phyloP scores from a whole-genome alignment of 1,140 invertebrate species.

The Dreissena rostriformis region DNA sequence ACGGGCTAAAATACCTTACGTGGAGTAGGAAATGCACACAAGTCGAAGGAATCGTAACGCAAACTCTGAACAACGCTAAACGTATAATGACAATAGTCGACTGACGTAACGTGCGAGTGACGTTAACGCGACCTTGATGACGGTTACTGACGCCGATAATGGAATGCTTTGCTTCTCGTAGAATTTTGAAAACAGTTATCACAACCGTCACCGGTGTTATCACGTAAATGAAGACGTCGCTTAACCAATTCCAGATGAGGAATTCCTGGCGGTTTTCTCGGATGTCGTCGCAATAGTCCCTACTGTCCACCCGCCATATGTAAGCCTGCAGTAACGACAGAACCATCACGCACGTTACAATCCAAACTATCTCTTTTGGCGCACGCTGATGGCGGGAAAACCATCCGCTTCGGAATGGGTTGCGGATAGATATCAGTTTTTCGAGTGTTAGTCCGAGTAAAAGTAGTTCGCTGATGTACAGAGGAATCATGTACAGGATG shows the following conservation, averaged over 20 bases:
- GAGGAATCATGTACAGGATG: constrained; percentile 65
- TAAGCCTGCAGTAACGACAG: constrained; percentile 67
- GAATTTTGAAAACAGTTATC: constrained; percentile 70
- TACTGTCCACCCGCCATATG: constrained; percentile 67
- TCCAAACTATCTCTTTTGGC: constrained; percentile 65
- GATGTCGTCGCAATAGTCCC: constrained; percentile 51
- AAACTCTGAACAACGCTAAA: constrained; percentile 73
- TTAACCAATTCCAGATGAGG: constrained; percentile 60
- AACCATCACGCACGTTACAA: constrained; percentile 57
- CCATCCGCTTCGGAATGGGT: constrained; percentile 87
- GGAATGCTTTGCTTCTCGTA: constrained; percentile 60
- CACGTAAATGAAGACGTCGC: constrained; percentile 62
- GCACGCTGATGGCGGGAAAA: constrained; percentile 62
- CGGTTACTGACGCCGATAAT: constrained; percentile 21
- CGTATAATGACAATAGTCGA: constrained; percentile 65
- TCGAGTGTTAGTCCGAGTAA: constrained; percentile 93
- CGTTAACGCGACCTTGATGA: constrained; percentile 18
- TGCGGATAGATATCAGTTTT: constrained; percentile 96
- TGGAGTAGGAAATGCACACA: constrained; percentile 65
- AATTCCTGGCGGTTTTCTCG: constrained; percentile 57
- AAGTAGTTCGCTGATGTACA: constrained; percentile 71
- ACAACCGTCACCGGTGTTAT: constrained; percentile 60
- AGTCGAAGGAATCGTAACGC: constrained; percentile 71
- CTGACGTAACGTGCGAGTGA: constrained; percentile 19
- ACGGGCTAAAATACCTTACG: constrained; percentile 40